Base-by-base conservation (phyloP, 2,797 vertebrate genomes). In the Falco peregrinus region DNA sequence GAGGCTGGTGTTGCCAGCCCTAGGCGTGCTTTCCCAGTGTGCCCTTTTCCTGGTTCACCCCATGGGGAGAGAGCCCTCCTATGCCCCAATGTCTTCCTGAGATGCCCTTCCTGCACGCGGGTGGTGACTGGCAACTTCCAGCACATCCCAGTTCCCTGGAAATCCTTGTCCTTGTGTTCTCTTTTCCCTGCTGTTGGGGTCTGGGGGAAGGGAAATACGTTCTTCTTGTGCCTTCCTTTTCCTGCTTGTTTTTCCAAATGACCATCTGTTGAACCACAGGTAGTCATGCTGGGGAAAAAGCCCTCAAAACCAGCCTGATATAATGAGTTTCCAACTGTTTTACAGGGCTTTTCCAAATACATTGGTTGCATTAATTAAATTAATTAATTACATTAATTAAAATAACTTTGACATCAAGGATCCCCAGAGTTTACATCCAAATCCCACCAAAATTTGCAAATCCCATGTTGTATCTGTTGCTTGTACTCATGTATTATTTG, bases 21-120 rank as follows among this genome's bases (percentile, higher is more conserved):
- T 48, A 13, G 6, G 0, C 29, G 29, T 15, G 56, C 26, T 39
- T 74, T 56, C 47, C 35, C 0, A 7, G 33, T 0, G 11, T 19
- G 26, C 4, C 47, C 50, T 31, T 61, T 61, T 22, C 80, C 64
- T 39, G 65, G 10, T 29, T 87, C 12, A 21, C 1, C 20, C 73
- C 0, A 0, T 2, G 5, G 76, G 71, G 29, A 89, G 9, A 67
- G 29, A 89, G 9, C 20, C 18, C 41, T 63, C 48, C 33, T 3
- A 9, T 15, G 8, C 3, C 48, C 67, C 7, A 1, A 2, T 8
- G 33, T 1, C 67, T 76, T 80, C 59, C 45, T 2, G 6, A n/a
- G 15, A 3, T 31, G 39, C 22, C 8, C 10, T 71, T 87, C 65
- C 61, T 13, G 4, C 0, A 0, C 5, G 8, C n/a, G 18, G 25